A percentile compares a stretch with the other conserved stretches of the same genome.
phyloP scores from a whole-genome alignment of 1,140 invertebrate species.

The Drosophila simulans region DNA sequence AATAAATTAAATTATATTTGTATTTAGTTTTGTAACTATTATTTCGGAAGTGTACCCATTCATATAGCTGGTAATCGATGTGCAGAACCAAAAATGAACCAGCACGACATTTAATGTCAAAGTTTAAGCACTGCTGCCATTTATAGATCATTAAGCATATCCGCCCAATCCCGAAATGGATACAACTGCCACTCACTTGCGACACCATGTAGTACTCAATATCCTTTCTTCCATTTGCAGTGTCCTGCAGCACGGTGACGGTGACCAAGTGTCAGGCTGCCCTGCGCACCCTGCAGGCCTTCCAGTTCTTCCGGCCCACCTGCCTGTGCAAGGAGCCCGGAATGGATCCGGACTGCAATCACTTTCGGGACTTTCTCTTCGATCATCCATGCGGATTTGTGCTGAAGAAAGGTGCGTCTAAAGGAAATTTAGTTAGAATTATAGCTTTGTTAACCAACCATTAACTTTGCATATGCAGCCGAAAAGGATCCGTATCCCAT shows the following conservation, averaged over 20 bases:
- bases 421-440: not conserved
- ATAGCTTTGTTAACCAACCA: rapidly evolving
- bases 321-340: slow-evolving; percentile 95
- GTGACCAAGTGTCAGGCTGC: slow-evolving; percentile 96
- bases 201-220: slow-evolving; percentile 30
- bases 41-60: slow-evolving; percentile 6
- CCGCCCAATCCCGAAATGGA: slow-evolving; percentile 32
- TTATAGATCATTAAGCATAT: slow-evolving; percentile 79
- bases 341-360: slow-evolving; percentile 95
- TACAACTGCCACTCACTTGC: slow-evolving; percentile 36
- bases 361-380: slow-evolving; percentile 95
- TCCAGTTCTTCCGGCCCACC: slow-evolving; percentile 95
- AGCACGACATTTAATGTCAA: slow-evolving; percentile 60
- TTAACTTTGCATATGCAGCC: slow-evolving; percentile 83
- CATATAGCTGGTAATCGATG: slow-evolving; percentile 61
- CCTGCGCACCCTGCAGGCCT: slow-evolving; percentile 93
- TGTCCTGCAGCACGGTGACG: slow-evolving; percentile 95
- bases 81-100: slow-evolving; percentile 60
- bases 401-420: slow-evolving; percentile 90
- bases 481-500: slow-evolving; percentile 94
- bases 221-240: slow-evolving; percentile 86
- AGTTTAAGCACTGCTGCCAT: slow-evolving; percentile 76
- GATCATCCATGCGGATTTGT: slow-evolving; percentile 96
- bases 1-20: no score
- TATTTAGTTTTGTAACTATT: not conserved